A percentile compares a stretch with the other conserved stretches of the same genome.
Conservation (phyloP, 2,888 invertebrate genomes). For the Prosapia bicincta region DNA sequence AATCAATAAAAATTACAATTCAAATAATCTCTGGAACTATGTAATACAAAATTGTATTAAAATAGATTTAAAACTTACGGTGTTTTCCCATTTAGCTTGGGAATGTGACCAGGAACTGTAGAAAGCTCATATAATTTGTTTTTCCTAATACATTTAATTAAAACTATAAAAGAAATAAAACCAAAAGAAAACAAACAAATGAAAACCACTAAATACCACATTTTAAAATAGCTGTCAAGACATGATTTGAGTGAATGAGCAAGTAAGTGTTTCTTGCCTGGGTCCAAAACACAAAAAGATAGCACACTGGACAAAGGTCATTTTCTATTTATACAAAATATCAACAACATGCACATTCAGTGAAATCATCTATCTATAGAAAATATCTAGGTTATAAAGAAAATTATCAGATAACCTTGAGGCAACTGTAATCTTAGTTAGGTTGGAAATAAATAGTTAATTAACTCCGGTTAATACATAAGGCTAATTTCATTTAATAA, state of each 20-base stretch:
- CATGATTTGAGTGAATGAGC: not conserved
- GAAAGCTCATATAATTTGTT: not conserved
- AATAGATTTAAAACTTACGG: not conserved
- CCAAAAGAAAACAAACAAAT: not conserved
- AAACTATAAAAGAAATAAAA: not conserved
- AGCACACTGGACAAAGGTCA: not conserved
- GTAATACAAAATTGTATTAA: too few species aligned
- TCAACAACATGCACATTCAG: not conserved
- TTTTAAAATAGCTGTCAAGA: not conserved
- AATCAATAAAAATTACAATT: too few species aligned
- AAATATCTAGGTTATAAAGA: too few species aligned
- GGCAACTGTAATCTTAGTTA: too few species aligned
- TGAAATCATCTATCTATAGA: too few species aligned
- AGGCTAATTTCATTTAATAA: too few species aligned
- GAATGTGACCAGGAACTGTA: not conserved
- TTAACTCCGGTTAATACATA: too few species aligned
- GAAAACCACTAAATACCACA: not conserved
- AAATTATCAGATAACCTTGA: too few species aligned
- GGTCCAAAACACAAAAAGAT: not conserved
- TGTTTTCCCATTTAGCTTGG: not conserved
- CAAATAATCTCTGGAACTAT: too few species aligned
- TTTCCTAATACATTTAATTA: not conserved
- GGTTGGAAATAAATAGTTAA: too few species aligned
- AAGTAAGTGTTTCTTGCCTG: not conserved
- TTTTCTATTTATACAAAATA: not conserved